phyloP scores from a whole-genome alignment of 2,797 vertebrate genomes.

The Ataeniobius toweri region DNA sequence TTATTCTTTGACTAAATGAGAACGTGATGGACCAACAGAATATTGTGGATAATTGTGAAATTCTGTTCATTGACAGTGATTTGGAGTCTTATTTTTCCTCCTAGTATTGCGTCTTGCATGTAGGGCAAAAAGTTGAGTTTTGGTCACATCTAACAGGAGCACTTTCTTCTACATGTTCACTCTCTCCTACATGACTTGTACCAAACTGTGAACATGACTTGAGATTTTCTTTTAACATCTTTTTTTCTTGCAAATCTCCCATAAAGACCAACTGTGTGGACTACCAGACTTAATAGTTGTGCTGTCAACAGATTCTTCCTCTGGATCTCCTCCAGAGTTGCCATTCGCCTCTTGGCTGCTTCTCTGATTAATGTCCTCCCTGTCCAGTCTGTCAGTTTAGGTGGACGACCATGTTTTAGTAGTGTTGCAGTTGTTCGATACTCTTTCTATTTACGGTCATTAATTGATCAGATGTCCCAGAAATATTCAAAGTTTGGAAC shows the following conservation, averaged over 20 bases:
- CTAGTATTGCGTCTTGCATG: too few species aligned
- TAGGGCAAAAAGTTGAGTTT: too few species aligned
- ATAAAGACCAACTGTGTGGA: not conserved
- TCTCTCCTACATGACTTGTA: not conserved
- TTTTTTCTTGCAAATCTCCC: not conserved
- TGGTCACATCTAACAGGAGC: too few species aligned
- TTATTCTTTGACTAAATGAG: too few species aligned
- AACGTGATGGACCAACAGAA: too few species aligned
- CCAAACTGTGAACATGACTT: not conserved
- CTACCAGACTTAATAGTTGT: too few species aligned
- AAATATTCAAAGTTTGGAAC: not conserved
- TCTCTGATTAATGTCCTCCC: not conserved
- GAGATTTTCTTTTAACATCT: not conserved
- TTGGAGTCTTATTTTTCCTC: too few species aligned
- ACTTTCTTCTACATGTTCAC: too few species aligned
- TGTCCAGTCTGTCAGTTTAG: too few species aligned
- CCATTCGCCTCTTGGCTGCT: not conserved
- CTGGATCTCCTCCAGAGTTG: not conserved
- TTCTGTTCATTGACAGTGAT: too few species aligned
- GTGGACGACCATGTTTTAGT: not conserved
- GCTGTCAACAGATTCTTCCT: not conserved
- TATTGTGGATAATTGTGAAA: too few species aligned
- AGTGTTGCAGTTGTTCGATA: not conserved
- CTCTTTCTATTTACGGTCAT: too few species aligned
- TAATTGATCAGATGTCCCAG: not conserved